These are phyloP conservation scores for Ophiothrix spiculata DNA, from an alignment of 35 echinoderm and acorn worm species.

Conservation along the genomic window DNA sequence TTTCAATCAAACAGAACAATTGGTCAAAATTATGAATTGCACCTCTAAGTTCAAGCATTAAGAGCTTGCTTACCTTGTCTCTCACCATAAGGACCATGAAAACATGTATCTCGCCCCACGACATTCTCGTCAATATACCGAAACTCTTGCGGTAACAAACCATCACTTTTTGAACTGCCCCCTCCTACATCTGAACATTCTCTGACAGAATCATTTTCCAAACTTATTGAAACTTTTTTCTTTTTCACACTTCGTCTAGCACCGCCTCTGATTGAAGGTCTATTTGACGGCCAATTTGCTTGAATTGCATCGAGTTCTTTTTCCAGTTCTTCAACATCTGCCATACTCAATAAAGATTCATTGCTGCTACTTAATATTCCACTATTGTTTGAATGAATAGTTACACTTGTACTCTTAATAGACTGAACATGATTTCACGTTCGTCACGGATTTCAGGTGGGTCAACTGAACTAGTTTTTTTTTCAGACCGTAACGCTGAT, in stretches of 20 bases:
- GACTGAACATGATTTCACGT: too few species aligned
- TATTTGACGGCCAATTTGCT: neutral
- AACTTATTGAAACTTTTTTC: neutral
- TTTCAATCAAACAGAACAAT: too few species aligned
- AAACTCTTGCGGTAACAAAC: conserved; percentile 1
- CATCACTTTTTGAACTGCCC: too few species aligned
- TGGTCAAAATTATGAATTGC: too few species aligned
- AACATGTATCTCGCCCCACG: conserved; percentile 81
- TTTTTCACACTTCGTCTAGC: neutral
- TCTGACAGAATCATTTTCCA: neutral
- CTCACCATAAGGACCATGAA: conserved; percentile 63
- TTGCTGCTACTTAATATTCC: neutral
- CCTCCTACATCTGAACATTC: neutral
- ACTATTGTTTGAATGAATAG: neutral
- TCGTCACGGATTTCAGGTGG: too few species aligned
- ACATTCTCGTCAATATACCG: conserved; percentile 89
- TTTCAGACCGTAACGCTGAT: too few species aligned
- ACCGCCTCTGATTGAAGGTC: neutral
- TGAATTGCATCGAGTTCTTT: neutral
- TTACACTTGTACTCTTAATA: too few species aligned
- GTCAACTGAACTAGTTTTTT: too few species aligned
- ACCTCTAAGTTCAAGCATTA: too few species aligned
- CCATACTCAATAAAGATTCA: neutral
- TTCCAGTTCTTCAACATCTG: neutral
- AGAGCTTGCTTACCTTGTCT: conserved; percentile 82